Conservation (phyloP, 2,888 invertebrate species). For the Panopea generosa region DNA sequence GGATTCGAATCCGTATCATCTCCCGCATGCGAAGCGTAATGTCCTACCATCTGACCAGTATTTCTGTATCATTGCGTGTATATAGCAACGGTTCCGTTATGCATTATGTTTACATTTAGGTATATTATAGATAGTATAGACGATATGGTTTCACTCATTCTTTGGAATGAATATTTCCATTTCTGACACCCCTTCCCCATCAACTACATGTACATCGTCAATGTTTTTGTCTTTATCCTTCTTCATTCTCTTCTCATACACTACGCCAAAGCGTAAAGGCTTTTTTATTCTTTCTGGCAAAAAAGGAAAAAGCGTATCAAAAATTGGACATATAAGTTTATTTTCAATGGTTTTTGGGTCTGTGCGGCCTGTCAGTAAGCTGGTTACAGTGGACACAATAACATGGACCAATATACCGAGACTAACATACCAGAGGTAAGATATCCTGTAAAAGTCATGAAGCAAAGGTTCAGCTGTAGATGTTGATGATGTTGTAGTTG, state of each 20-base stretch:
- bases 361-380: conserved; percentile 53
- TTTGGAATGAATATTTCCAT: too few species aligned
- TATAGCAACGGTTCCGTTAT: too few species aligned
- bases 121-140: too few species aligned
- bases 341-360: conserved; percentile 19
- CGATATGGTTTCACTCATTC: too few species aligned
- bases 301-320: conserved; percentile 28
- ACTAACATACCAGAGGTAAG: conserved; percentile 54
- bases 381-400: conserved; percentile 47
- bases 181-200: too few species aligned
- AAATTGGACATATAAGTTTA: conserved; percentile 32
- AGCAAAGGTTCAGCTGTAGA: conserved; percentile 8
- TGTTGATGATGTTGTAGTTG: neutral
- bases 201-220: too few species aligned
- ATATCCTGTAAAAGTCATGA: conserved; percentile 41
- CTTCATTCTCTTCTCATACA: conserved; percentile 20
- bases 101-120: too few species aligned
- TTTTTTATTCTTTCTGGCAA: conserved; percentile 23
- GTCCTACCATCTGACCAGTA: too few species aligned
- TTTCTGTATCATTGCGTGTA: too few species aligned
- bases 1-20: too few species aligned
- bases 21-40: too few species aligned
- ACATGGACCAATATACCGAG: conserved; percentile 48
- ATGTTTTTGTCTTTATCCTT: too few species aligned
- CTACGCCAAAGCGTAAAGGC: conserved; percentile 32